These are phyloP conservation scores for Syngnathus scovelli DNA, from an alignment of 2,113 vertebrate genomes.

Conservation along the genomic window DNA sequence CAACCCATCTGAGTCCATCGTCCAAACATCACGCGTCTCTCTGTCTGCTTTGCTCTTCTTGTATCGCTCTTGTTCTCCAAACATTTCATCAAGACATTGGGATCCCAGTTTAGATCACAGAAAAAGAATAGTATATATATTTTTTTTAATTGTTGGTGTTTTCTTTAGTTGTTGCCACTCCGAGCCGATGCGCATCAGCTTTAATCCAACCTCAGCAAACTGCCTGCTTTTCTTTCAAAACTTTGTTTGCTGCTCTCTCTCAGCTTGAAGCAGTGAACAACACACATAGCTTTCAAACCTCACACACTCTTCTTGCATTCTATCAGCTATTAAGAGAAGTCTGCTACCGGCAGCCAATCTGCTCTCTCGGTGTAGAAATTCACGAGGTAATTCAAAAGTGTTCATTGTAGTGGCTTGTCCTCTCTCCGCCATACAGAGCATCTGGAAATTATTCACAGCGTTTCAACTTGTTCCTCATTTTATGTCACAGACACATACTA, in stretches of 20 bases:
- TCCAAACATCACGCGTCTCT: too few species aligned
- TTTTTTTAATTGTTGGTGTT: background rate
- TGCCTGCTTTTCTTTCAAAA: background rate
- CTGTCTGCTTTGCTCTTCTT: background rate
- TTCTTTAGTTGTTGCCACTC: background rate
- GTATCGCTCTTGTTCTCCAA: background rate
- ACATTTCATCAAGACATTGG: slow-evolving; percentile 38
- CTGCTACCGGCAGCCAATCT: background rate
- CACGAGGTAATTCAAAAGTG: too few species aligned
- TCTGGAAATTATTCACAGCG: too few species aligned
- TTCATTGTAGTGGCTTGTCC: too few species aligned
- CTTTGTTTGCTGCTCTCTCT: slow-evolving; percentile 2
- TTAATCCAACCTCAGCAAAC: background rate
- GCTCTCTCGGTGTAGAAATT: too few species aligned
- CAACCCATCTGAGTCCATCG: too few species aligned
- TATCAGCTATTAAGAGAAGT: background rate
- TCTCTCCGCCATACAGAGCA: too few species aligned
- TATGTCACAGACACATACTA: too few species aligned
- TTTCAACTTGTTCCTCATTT: too few species aligned
- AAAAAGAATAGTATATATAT: slow-evolving; percentile 2
- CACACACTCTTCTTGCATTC: background rate
- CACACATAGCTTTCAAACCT: background rate
- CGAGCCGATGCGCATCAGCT: slow-evolving; percentile 1
- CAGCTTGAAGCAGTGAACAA: background rate
- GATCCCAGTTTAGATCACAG: slow-evolving; percentile 35